phyloP scores from a whole-genome alignment of 2,797 vertebrate species.

The Falco peregrinus region DNA sequence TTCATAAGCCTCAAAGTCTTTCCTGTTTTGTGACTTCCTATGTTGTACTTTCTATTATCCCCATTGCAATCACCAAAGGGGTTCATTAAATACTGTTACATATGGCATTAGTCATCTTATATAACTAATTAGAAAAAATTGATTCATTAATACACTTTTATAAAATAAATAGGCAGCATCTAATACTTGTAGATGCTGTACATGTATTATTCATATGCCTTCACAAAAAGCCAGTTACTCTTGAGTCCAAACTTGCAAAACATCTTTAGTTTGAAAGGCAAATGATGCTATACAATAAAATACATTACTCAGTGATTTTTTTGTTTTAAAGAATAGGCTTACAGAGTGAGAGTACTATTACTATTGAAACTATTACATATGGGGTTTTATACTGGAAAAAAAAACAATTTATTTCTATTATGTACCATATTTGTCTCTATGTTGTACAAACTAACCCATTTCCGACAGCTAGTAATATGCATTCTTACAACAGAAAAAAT shows the following conservation, averaged over 20 bases:
- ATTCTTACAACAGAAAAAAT: background rate
- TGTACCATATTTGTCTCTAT: background rate
- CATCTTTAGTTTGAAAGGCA: background rate
- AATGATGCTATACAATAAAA: background rate
- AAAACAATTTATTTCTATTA: rapidly evolving
- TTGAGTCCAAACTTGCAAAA: background rate
- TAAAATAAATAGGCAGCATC: background rate
- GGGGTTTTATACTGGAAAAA: background rate
- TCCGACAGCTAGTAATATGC: background rate
- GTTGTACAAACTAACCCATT: background rate
- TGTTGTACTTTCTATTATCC: background rate
- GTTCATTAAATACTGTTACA: background rate
- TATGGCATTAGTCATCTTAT: background rate
- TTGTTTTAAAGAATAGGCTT: background rate
- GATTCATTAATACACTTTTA: background rate
- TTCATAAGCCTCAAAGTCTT: background rate
- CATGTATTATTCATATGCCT: background rate
- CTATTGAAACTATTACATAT: background rate
- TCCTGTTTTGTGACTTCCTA: background rate
- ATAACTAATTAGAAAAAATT: constrained; percentile 1
- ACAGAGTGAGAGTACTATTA: background rate
- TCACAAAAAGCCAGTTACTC: background rate
- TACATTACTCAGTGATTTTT: background rate
- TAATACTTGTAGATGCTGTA: background rate
- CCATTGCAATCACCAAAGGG: background rate